Percentiles rank a stretch among this genome's conserved stretches.
Evolutionary conservation across 2,888 invertebrate genomes (phyloP).

Genomic region (Periphyllus acericola): DNA sequence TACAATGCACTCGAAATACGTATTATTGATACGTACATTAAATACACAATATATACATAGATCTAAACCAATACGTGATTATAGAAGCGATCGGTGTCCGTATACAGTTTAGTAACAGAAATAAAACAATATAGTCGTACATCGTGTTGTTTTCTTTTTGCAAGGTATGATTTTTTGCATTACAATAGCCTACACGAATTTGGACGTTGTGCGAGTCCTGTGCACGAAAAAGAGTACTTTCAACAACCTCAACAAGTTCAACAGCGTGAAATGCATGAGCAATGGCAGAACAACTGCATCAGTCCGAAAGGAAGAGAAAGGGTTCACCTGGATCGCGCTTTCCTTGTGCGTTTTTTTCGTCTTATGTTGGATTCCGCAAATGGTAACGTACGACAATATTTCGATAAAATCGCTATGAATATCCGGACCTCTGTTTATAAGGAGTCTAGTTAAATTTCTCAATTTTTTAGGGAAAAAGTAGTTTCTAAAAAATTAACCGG

Average conservation of each 20-base stretch:
- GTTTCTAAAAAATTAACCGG: no score
- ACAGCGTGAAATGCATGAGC: background rate
- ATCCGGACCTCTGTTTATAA: no score
- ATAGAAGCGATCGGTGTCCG: no score
- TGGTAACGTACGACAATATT: conserved; percentile 71
- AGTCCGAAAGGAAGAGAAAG: conserved; percentile 77
- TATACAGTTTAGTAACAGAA: background rate
- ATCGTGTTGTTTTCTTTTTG: background rate
- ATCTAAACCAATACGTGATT: no score
- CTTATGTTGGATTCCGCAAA: conserved; percentile 87
- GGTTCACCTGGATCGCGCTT: conserved; percentile 86
- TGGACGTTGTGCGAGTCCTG: background rate
- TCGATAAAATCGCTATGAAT: no score
- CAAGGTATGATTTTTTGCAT: background rate
- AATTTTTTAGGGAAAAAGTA: no score
- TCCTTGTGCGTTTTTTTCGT: conserved; percentile 84
- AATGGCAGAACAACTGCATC: background rate
- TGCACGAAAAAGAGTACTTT: background rate
- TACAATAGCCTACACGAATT: background rate
- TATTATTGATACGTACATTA: no score
- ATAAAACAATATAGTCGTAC: background rate
- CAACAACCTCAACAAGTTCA: background rate
- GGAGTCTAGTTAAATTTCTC: no score
- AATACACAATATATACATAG: no score
- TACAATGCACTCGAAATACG: no score